phyloP scores from a whole-genome alignment of 2,888 invertebrate species.

The Eurois occulta region DNA sequence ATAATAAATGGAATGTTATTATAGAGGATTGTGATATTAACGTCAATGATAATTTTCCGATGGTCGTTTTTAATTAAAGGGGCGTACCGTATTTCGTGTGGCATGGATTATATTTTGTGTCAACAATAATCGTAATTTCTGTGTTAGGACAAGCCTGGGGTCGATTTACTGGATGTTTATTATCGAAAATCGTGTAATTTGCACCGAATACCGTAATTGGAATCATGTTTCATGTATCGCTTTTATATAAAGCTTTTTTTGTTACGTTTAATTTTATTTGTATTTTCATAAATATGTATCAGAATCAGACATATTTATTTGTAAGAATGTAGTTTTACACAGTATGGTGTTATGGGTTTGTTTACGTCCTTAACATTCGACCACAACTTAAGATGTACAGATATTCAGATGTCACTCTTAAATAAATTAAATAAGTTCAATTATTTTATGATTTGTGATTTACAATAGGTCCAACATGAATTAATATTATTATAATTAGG shows the following conservation, averaged over 20 bases:
- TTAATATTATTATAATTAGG: too few relatives aligned
- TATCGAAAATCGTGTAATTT: constrained; percentile 23
- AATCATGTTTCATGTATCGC: neutral
- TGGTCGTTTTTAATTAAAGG: constrained; percentile 58
- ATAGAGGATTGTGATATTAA: constrained; percentile 47
- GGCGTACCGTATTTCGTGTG: constrained; percentile 29
- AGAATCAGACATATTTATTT: too few relatives aligned
- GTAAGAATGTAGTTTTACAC: too few relatives aligned
- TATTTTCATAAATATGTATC: too few relatives aligned
- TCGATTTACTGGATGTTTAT: constrained; percentile 24
- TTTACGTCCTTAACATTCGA: too few relatives aligned
- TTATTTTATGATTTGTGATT: too few relatives aligned
- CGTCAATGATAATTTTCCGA: constrained; percentile 47
- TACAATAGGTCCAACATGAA: too few relatives aligned
- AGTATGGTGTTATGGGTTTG: too few relatives aligned
- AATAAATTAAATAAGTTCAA: too few relatives aligned
- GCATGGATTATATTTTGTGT: constrained; percentile 44
- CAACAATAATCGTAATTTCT: constrained; percentile 49
- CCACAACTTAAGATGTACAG: too few relatives aligned
- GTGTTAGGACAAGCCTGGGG: constrained; percentile 41
- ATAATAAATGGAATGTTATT: constrained; percentile 36
- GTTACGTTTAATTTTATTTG: neutral
- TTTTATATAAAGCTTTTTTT: neutral
- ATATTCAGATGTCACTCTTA: too few relatives aligned
- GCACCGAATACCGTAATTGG: constrained; percentile 32